Base-by-base conservation (phyloP, 64 coral and sea anemone species). In the Montipora capricornis region DNA sequence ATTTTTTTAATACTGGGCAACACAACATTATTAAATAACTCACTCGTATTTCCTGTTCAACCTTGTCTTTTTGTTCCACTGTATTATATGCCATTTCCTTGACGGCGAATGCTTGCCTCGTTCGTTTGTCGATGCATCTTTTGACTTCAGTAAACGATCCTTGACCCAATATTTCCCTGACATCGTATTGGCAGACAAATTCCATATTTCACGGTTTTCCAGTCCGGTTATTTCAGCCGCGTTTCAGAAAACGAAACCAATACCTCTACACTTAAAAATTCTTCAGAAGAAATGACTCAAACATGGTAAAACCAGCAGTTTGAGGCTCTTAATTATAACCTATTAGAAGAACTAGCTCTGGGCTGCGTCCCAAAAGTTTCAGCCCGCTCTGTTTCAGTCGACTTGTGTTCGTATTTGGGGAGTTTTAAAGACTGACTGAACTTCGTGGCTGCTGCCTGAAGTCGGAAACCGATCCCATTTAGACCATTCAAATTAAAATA, bases 151-250 rank as follows among this genome's bases (percentile, higher is more conserved):
- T 75, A 52, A 91, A 91, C 29, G 88, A 87, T 37, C 94, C 94
- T 67, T 91, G 90, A 5, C 89, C 94, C 5, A 95, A 69, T 58
- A 95, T 95, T 66, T 95, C 94, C 12, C 94, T 84, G 16, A 95
- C 94, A 80, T 95, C 94, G 49, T 78, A 95, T 15, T 91, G 81
- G 19, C 94, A 95, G 4, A 88, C 75, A 48, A 95, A 95, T 90
- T 95, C 94, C 94, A 95, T 95, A 64, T 49, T 47, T 47, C 67
- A n/a, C 82, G 24, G 45, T 16, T 11, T 71, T 50, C 45, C 62
- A 86, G 17, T 71, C 47, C 6, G 49, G 3, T 68, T 82, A 22
- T 26, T 81, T 11, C 53, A 57, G 53, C 53, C 10, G 53, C 7
- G 51, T 60, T 64, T 64, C 60, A 64, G 13, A 64, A 64, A 64